A percentile compares a stretch with the other conserved stretches of the same genome.
Evolutionary conservation across 2,113 vertebrate species (phyloP).

Genomic region (Speoplatyrhinus poulsoni): DNA sequence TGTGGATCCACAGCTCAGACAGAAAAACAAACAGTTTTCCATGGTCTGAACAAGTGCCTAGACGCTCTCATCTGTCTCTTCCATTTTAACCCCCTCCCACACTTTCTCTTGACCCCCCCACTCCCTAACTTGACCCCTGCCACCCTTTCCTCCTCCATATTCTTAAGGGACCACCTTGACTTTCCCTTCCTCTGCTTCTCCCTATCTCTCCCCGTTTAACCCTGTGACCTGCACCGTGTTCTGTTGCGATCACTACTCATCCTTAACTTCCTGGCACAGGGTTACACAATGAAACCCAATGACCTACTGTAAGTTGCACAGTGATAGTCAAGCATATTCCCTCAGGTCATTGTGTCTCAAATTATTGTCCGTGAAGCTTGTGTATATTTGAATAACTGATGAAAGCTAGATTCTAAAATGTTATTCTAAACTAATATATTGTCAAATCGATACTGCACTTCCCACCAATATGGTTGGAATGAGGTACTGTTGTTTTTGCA

Average conservation of each 20-base stretch:
- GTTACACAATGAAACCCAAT: too few relatives aligned
- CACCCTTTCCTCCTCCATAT: constrained; percentile 37
- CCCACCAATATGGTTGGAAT: neutral
- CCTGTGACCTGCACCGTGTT: neutral
- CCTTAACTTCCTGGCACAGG: neutral
- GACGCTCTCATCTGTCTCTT: neutral
- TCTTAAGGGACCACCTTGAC: constrained; percentile 27
- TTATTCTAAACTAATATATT: too few relatives aligned
- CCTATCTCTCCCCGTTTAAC: neutral
- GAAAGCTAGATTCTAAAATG: too few relatives aligned
- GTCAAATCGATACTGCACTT: neutral
- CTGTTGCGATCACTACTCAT: neutral
- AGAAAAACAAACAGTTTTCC: constrained; percentile 68
- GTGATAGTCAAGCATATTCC: too few relatives aligned
- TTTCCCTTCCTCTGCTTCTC: neutral
- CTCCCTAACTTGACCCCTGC: constrained; percentile 35
- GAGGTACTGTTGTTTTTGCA: neutral
- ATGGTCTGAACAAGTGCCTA: constrained; percentile 28
- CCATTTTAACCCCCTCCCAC: neutral
- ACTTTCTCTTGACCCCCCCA: neutral
- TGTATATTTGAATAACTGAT: too few relatives aligned
- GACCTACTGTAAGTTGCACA: too few relatives aligned
- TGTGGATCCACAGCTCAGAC: constrained; percentile 60
- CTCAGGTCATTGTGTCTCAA: too few relatives aligned
- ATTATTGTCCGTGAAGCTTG: too few relatives aligned